Evolutionary conservation across 2,113 vertebrate genomes (phyloP).

Genomic region (Osmerus eperlanus): DNA sequence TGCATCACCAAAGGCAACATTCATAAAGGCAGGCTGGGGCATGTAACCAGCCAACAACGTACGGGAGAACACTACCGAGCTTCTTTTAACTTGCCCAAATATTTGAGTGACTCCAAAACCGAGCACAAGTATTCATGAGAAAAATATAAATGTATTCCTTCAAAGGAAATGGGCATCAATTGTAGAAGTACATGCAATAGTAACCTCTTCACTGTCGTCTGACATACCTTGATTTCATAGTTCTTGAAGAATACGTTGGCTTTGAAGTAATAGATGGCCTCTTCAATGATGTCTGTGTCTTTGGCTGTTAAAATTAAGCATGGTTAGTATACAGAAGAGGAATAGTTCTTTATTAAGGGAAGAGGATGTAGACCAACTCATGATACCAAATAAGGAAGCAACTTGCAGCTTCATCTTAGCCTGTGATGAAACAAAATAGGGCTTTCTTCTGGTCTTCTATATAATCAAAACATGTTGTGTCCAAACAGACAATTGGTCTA

Average conservation of each 20-base stretch:
- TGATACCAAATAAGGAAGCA: slow-evolving; percentile 50
- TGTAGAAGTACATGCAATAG: too few species aligned
- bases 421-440: background rate
- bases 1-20: slow-evolving; percentile 17
- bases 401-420: background rate
- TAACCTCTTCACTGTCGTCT: too few species aligned
- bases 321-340: background rate
- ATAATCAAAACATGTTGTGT: too few species aligned
- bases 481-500: too few species aligned
- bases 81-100: too few species aligned
- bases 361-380: background rate
- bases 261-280: slow-evolving; percentile 99
- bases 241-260: slow-evolving; percentile 99
- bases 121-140: too few species aligned
- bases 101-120: too few species aligned
- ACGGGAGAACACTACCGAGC: background rate
- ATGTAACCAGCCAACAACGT: slow-evolving; percentile 36
- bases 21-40: slow-evolving; percentile 48
- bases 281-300: slow-evolving; percentile 93
- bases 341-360: background rate
- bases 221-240: slow-evolving; percentile 94
- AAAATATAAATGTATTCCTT: too few species aligned
- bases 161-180: too few species aligned
- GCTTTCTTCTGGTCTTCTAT: too few species aligned
- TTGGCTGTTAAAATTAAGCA: slow-evolving; percentile 72